A percentile compares a stretch with the other conserved stretches of the same genome.
Conservation (phyloP, 23 tunicate species). For the Trididemnum nubilum region DNA sequence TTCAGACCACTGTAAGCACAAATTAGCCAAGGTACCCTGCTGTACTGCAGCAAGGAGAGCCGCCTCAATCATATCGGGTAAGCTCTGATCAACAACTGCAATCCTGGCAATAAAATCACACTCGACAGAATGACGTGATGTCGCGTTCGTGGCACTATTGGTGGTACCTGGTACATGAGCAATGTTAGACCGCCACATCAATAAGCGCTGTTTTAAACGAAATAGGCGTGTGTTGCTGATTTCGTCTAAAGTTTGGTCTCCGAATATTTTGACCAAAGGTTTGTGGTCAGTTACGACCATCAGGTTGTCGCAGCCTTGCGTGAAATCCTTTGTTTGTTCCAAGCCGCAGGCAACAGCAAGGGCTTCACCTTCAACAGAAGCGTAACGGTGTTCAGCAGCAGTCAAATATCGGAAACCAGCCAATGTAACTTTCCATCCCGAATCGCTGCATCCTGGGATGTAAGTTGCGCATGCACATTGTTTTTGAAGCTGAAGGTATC, state of each 20-base stretch:
- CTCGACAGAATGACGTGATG: background rate
- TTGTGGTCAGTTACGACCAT: constrained; percentile 31
- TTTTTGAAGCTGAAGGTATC: constrained; percentile 4
- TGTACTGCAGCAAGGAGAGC: constrained; percentile 14
- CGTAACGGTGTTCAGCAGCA: constrained; percentile 28
- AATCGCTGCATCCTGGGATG: constrained; percentile 19
- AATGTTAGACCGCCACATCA: constrained; percentile 22
- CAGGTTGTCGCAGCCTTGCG: constrained; percentile 24
- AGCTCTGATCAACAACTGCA: background rate
- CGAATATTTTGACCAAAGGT: constrained; percentile 24
- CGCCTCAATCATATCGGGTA: background rate
- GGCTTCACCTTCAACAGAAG: constrained; percentile 41
- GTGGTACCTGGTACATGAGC: constrained; percentile 3
- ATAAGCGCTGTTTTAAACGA: constrained; percentile 20
- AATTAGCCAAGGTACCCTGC: background rate
- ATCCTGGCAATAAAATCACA: background rate
- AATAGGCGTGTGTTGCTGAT: constrained; percentile 16
- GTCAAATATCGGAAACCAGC: constrained; percentile 31
- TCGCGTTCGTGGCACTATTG: background rate
- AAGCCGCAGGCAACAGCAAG: constrained; percentile 32
- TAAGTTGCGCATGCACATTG: background rate
- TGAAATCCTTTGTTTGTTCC: constrained; percentile 27
- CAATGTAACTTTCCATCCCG: background rate
- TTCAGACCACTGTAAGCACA: background rate
- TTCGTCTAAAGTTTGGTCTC: constrained; percentile 16